Base-by-base conservation (phyloP, 2,797 vertebrate species). In the Mormyrus hasselquistii region DNA sequence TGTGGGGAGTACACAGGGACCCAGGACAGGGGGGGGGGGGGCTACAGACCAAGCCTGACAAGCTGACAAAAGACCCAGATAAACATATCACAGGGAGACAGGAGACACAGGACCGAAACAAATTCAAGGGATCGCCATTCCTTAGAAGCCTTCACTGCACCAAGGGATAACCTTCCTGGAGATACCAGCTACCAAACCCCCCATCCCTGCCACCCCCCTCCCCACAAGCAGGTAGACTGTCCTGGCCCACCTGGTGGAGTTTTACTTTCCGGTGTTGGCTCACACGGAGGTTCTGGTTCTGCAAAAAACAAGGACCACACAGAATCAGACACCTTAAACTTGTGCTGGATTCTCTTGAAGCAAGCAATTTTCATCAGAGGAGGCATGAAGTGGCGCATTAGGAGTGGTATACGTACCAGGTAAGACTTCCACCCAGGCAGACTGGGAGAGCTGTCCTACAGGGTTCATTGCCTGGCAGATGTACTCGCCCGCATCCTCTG, bases 391-490 rank as follows among this genome's bases (percentile, higher is more conserved):
- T 0, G 25, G 22, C 2, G 0, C 8, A 10, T 10, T 8, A 62
- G 59, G 62, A 65, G 62, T 10, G 3, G 62, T 12, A 83, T 9
- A 19, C 16, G 41, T 88, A 96, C 96, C 95, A 59, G 95, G 92
- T 86, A 96, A 92, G 55, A 96, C 95, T 6, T 94, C 91, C 34
- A 96, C 87, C 96, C 96, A 96, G 0, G 95, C 95, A 0, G 95
- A 95, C 90, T 93, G 94, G 91, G 92, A 92, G 85, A 94, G 90
- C 90, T 94, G 94, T 0, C 88, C 92, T 0, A 93, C 93, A 41
- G 73, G 90, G 89, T 91, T 94, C 90, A 96, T 92, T 0, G 93
- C 96, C 93, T 94, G 90, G 92, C 96, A 96, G 88, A 95, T 89
- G 91, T 96, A 96, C 90, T 96, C 94, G 25, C 96, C 96, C 2